Evolutionary conservation across 2,797 vertebrate species (phyloP), one percentile per base, ranked within the genome.

Genomic region (Crocidura indochinensis): DNA sequence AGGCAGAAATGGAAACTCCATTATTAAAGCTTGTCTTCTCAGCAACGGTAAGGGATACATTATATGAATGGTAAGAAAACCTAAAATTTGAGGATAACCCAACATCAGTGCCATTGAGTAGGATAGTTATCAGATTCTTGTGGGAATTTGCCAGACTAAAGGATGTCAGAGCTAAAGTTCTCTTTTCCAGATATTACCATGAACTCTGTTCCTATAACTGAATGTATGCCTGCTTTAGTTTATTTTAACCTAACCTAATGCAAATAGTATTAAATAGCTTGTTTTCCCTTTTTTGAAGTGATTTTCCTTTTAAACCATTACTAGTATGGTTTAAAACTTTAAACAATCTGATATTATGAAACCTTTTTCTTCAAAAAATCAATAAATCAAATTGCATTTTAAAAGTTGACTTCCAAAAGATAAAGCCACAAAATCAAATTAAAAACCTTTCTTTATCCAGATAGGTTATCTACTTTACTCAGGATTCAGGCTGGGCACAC

Each of bases 161-260:
- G 44, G 8, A 51, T 8, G 7, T 86, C 10, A 62, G 68, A 92
- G 14, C 6, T 76, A 20, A 73, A 75, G 6, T 29, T 46, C 22
- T 60, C n/a, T 77, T 73, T 86, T 80, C 38, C 15, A 67, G 10
- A 10, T 87, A 81, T 90, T 68, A 47, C 38, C 12, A n/a, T 29
- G 12, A 71, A 9, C 5, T 88, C n/a, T 71, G 3, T 24, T 44
- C 49, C 53, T 90, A 67, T 60, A 46, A 75, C 46, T 74, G 62
- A 91, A 73, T 46, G n/a, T 81, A 46, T 24, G 24, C 12, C 60
- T 65, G 64, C 8, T 84, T 89, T 85, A 47, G 1, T 76, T 87
- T 20, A 27, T 74, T 87, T 83, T 77, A 29, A 91, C 8, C 69
- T 87, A 77, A 76, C 27, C 79, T 10, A 92, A 88, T 17, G 24